A percentile compares a stretch with the other conserved stretches of the same genome.
These are phyloP conservation scores for Balanococcus diminutus DNA, from an alignment of 2,888 invertebrate genomes.

Conservation along the genomic window DNA sequence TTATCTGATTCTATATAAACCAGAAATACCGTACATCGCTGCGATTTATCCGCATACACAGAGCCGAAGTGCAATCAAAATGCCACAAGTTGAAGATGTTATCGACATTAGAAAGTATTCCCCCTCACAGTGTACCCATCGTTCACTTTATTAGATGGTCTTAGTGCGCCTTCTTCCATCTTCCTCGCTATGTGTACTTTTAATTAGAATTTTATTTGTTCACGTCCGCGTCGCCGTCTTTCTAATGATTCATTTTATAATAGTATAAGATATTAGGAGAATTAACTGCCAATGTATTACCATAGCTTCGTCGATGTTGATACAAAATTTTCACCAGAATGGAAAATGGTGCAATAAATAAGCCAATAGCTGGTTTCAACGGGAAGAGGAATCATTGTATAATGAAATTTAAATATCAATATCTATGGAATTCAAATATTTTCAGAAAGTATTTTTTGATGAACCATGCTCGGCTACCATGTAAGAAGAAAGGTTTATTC, in stretches of 20 bases:
- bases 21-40: background rate
- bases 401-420: too few relatives aligned
- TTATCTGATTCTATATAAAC: background rate
- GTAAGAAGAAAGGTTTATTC: too few relatives aligned
- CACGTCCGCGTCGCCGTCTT: background rate
- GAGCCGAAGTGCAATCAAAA: background rate
- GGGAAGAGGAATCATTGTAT: too few relatives aligned
- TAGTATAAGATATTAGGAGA: too few relatives aligned
- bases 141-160: background rate
- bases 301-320: too few relatives aligned
- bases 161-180: background rate
- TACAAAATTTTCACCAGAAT: too few relatives aligned
- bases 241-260: background rate
- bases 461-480: too few relatives aligned
- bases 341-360: too few relatives aligned
- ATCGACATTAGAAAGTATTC: background rate
- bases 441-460: too few relatives aligned
- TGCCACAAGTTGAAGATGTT: conserved; percentile 23
- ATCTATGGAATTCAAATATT: too few relatives aligned
- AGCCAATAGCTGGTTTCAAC: too few relatives aligned
- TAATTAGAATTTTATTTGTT: conserved; percentile 25
- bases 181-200: background rate
- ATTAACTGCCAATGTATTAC: background rate
- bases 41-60: background rate
- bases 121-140: background rate